Conservation (phyloP, 2,113 vertebrate species). For the Rhineura floridana region DNA sequence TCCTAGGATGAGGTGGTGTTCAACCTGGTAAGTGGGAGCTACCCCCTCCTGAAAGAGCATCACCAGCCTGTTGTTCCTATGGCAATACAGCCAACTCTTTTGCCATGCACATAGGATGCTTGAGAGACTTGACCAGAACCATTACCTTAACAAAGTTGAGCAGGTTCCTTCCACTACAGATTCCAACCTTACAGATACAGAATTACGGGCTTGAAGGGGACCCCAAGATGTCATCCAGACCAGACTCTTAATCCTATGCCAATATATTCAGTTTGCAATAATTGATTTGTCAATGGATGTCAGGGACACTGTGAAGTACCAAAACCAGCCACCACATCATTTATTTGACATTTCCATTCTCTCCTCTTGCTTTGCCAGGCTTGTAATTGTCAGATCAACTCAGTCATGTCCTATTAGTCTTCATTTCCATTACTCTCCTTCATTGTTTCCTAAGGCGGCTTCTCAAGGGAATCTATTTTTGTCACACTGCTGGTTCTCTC, state of each 20-base stretch:
- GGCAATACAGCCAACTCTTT: too few relatives aligned
- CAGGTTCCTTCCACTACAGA: too few relatives aligned
- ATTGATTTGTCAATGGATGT: neutral
- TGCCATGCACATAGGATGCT: too few relatives aligned
- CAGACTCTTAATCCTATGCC: neutral
- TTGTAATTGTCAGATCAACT: neutral
- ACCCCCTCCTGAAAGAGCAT: too few relatives aligned
- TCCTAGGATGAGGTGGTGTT: too few relatives aligned
- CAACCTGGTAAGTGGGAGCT: too few relatives aligned
- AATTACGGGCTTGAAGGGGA: too few relatives aligned
- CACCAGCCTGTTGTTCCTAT: too few relatives aligned
- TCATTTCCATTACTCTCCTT: neutral
- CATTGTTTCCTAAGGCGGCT: neutral
- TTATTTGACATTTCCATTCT: neutral
- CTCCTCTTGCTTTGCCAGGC: neutral
- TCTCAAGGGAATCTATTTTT: conserved; percentile 3
- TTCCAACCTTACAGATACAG: too few relatives aligned
- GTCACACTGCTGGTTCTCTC: neutral
- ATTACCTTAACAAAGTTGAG: too few relatives aligned
- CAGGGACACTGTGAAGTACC: neutral
- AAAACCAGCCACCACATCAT: neutral
- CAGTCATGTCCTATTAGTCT: neutral
- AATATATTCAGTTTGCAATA: neutral
- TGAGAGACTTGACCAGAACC: too few relatives aligned
- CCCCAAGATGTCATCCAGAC: too few relatives aligned